Percentiles rank a stretch among this genome's conserved stretches.
Evolutionary conservation across 2,888 invertebrate species (phyloP).

Genomic region (Tenthredo mesomela): DNA sequence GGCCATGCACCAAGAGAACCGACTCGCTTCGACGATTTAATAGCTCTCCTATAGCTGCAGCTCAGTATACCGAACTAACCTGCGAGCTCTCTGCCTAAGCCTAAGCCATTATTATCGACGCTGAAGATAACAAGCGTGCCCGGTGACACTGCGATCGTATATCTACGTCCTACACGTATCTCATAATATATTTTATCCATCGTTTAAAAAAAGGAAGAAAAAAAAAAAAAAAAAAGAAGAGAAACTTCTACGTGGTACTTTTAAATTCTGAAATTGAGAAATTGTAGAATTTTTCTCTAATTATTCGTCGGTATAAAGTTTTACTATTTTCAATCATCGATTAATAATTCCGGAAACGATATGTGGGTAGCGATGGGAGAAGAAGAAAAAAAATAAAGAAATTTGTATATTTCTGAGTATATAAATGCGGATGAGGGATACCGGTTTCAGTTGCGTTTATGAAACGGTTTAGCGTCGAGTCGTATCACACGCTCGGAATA

Average conservation of each 20-base stretch:
- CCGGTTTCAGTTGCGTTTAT: slow-evolving; percentile 7
- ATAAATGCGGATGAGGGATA: neutral
- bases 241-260: too few species aligned
- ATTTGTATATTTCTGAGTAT: neutral
- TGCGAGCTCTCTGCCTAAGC: neutral
- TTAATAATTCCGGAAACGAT: too few species aligned
- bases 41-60: neutral
- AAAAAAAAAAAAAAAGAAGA: too few species aligned
- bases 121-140: slow-evolving; percentile 14
- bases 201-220: neutral
- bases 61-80: neutral
- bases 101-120: slow-evolving; percentile 30
- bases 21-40: slow-evolving; percentile 44
- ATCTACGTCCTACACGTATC: neutral
- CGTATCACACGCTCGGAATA: slow-evolving; percentile 45
- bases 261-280: too few species aligned
- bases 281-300: too few species aligned
- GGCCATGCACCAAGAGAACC: neutral
- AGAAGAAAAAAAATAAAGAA: too few species aligned
- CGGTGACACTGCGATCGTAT: slow-evolving; percentile 26
- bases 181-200: neutral
- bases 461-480: slow-evolving; percentile 31
- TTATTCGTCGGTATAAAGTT: too few species aligned
- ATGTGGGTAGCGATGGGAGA: too few species aligned
- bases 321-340: too few species aligned